Evolutionary conservation across 92 coral and sea anemone species (phyloP).

Genomic region (Plumapathes pennacea): DNA sequence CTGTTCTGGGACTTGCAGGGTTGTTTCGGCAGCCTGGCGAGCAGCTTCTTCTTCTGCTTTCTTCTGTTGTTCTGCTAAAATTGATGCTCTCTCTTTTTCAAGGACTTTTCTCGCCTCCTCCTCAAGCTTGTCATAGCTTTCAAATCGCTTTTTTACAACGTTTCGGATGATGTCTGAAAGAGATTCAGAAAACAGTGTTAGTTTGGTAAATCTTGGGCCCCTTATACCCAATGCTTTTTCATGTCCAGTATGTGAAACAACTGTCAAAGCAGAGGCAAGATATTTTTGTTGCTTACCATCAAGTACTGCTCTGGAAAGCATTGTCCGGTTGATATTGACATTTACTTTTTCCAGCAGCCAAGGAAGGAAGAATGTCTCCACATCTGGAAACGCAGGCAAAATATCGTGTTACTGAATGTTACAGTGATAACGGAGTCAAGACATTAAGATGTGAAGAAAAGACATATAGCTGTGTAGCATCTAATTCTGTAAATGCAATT

Average conservation of each 20-base stretch:
- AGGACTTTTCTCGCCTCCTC: conserved; percentile 66
- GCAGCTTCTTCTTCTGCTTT: conserved; percentile 63
- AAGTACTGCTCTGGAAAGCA: conserved; percentile 75
- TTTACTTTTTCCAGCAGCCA: conserved; percentile 88
- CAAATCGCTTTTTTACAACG: conserved; percentile 78
- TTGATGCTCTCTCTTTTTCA: conserved; percentile 78
- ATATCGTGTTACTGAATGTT: too few species aligned
- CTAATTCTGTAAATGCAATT: too few species aligned
- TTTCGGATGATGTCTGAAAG: conserved; percentile 82
- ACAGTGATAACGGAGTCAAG: too few species aligned
- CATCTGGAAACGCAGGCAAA: conserved; percentile 51
- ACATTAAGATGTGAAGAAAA: too few species aligned
- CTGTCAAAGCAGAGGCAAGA: not conserved
- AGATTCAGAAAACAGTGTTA: conserved; percentile 1
- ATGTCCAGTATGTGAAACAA: not conserved
- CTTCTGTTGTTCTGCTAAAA: conserved; percentile 66
- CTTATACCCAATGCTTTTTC: too few species aligned
- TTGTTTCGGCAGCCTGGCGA: conserved; percentile 44
- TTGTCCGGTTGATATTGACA: conserved; percentile 56
- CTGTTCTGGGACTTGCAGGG: conserved; percentile 26
- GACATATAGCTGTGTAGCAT: too few species aligned
- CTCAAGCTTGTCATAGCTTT: conserved; percentile 77
- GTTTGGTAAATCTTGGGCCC: too few species aligned
- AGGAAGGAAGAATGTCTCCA: conserved; percentile 95
- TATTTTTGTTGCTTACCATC: conserved; percentile 64